Evolutionary conservation across 1,140 invertebrate genomes (phyloP), one percentile per base, ranked within the genome.

Genomic region (Brachionus rotundiformis): DNA sequence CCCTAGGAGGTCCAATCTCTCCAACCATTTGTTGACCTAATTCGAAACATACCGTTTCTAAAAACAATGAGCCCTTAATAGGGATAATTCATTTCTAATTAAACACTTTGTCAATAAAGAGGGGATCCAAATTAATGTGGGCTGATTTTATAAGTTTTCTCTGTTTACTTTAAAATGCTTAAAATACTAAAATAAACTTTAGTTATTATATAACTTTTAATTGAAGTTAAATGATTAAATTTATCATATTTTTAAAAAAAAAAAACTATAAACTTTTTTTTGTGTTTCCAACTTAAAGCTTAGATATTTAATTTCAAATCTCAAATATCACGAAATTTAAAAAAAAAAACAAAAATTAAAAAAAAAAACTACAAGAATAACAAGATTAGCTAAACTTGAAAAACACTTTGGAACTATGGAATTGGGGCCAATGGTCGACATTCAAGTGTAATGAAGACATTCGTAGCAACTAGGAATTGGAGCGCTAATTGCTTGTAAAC

Each of bases 191-290:
- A 54, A 54, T 54, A 54, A 54, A 54, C 47, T 54, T 54, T 54
- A 49, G 7, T 49, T 49, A 54, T 54, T 54, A 54, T 10, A 19
- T 54, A 54, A 54, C 47, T 54, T 54, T 54, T 54, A 54, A 54
- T 54, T 54, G 47, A 54, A 54, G 47, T 54, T 54, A 54, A 54
- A 54, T 54, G 47, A 54, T 54, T 54, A 25, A 54, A 54, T 54
- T 54, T 54, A 54, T 54, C 47, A 54, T 54, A 19, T 54, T n/a
- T n/a, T n/a, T n/a, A n/a, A n/a, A n/a, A n/a, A 1, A 6, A 39
- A 36, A 49, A 54, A 49, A 54, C 23, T 54, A 8, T 25, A 54
- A 54, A 54, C 47, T 54, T 23, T 54, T 19, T 16, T 54, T 54
- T 54, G 16, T 39, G 7, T 54, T 0, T 54, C 19, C 16, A 16